Evolutionary conservation across 2,113 vertebrate species (phyloP), one percentile per base, ranked within the genome.

Genomic region (Pimephales promelas): DNA sequence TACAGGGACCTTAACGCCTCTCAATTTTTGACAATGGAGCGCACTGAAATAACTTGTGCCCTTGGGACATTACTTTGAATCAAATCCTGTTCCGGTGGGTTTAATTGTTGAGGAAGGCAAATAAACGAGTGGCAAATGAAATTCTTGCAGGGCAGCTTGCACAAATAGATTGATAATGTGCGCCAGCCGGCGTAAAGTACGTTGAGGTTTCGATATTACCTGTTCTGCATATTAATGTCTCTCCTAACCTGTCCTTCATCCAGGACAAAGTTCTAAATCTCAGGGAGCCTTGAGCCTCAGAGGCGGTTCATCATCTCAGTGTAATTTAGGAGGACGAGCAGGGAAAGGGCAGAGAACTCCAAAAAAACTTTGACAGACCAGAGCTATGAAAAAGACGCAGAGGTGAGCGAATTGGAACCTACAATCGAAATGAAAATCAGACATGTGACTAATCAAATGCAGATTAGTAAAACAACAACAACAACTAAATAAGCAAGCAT

Each of bases 161-260:
- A 89, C 91, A 93, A 93, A 92, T 93, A 92, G 90, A 94, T 92
- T 92, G 90, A 93, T 93, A 93, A 93, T 92, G 90, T 91, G 88
- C 85, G 91, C 73, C 85, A 87, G 85, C 84, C 85, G 84, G 87
- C 83, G 83, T 91, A 91, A 91, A 92, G 84, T 88, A 88, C 86
- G 89, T 80, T 86, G 87, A 83, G 88, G 83, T 92, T 90, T 91
- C 88, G 89, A 87, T 92, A 91, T 91, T 83, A 89, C 89, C 92
- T 92, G 89, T 91, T 94, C 91, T 94, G 92, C 92, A 93, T 93
- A 92, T 91, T 91, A 93, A 94, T 93, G 90, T 91, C 89, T 90
- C 90, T 92, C 89, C 90, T 92, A 92, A 93, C 92, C 92, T 93
- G 91, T 92, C 91, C 90, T 92, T 93, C 90, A 90, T 88, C 85